Evolutionary conservation across 1,140 invertebrate species (phyloP).

Genomic region (Pemphigus obesinymphae): DNA sequence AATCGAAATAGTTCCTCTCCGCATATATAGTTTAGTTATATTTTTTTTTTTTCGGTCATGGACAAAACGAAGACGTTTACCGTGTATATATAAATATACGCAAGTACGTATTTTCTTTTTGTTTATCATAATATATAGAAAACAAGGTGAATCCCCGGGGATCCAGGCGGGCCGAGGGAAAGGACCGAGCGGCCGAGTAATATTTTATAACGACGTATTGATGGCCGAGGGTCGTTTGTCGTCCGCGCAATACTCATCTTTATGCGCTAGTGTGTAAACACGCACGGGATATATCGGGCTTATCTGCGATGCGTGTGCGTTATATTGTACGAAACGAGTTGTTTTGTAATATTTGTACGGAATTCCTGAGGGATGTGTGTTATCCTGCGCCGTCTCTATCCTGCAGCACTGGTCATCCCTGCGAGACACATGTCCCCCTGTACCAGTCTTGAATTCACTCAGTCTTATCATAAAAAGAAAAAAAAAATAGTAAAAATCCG

Average conservation of each 20-base stretch:
- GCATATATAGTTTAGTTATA: no score
- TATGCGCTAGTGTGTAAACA: constrained; percentile 28
- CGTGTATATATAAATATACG: no score
- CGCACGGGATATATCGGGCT: constrained; percentile 11
- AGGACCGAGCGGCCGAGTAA: not conserved
- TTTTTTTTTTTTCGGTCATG: not conserved
- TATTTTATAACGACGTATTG: constrained; percentile 42
- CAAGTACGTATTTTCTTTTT: not conserved
- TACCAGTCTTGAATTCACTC: no score
- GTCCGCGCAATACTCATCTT: constrained; percentile 32
- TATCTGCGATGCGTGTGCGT: not conserved
- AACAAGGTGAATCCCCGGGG: constrained; percentile 1
- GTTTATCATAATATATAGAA: not conserved
- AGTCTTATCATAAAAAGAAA: no score
- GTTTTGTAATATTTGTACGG: constrained; percentile 33
- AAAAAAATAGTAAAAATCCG: no score
- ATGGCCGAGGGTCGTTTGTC: constrained; percentile 40
- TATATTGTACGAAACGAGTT: constrained; percentile 14
- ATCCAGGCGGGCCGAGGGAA: not conserved
- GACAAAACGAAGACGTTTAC: constrained; percentile 1
- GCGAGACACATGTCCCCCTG: no score
- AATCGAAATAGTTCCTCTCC: not conserved
- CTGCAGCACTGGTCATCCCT: no score
- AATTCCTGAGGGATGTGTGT: constrained; percentile 33
- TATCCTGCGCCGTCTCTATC: not conserved